These are phyloP conservation scores for Drosophila barbarae DNA, from an alignment of 2,888 invertebrate genomes.

Conservation along the genomic window DNA sequence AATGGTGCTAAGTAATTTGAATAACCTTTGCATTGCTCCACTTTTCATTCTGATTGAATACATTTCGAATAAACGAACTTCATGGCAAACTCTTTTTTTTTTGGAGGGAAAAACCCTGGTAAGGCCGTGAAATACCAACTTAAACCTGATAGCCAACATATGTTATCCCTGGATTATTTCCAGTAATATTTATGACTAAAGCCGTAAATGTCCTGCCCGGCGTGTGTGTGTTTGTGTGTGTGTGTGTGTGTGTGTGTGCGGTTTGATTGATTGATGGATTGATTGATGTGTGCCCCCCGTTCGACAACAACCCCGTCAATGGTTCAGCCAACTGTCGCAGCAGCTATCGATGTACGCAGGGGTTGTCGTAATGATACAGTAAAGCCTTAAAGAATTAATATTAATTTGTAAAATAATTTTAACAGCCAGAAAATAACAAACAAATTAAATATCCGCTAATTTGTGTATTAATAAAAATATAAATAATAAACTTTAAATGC, in stretches of 20 bases:
- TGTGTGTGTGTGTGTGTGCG: conserved; percentile 9
- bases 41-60: conserved; percentile 10
- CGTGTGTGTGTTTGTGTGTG: too few species aligned
- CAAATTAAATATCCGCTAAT: neutral
- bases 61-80: conserved; percentile 2
- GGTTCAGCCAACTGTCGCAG: conserved; percentile 31
- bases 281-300: conserved; percentile 53
- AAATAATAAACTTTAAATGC: too few species aligned
- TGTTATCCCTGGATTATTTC: conserved; percentile 2
- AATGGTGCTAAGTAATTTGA: conserved; percentile 16
- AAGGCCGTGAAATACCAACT: neutral
- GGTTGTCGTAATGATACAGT: conserved; percentile 41
- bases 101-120: neutral
- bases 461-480: too few species aligned
- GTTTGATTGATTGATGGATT: conserved; percentile 48
- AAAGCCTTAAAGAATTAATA: neutral
- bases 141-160: conserved; percentile 1
- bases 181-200: conserved; percentile 9
- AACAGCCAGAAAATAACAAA: too few species aligned
- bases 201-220: conserved; percentile 3
- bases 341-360: conserved; percentile 2
- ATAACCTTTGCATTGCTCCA: conserved; percentile 23
- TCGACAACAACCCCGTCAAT: conserved; percentile 16
- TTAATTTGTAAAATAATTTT: neutral
- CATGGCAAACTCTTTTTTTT: neutral